Evolutionary conservation across 1,140 invertebrate genomes (phyloP), one percentile per base, ranked within the genome.

Genomic region (Pogonus chalceus): DNA sequence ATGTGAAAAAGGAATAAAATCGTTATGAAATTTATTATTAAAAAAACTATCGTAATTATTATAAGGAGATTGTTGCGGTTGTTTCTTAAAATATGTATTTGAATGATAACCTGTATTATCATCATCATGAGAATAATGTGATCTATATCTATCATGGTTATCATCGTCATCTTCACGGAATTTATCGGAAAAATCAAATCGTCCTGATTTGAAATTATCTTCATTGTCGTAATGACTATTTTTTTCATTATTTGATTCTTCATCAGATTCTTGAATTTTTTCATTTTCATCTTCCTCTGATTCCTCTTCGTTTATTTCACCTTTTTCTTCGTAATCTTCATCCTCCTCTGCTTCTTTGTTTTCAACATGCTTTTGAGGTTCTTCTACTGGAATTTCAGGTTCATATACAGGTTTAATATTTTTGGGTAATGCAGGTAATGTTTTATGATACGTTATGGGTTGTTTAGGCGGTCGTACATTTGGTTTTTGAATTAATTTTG

Each of bases 111-210:
- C 50, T 51, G 16, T 9, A 16, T 18, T 16, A 18, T 7, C 18
- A 16, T 12, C 24, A 3, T 20, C 37, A 24, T 26, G 49, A 51
- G 16, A 31, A 10, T 2, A 21, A 52, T 14, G 16, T 4, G 35
- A 37, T 37, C 2, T 31, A 10, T 56, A 35, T 9, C 18, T 12
- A n/a, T 23, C 60, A 22, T 61, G 55, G 4, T 59, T 56, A 39
- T 56, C 56, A 0, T 59, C 58, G 23, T 55, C 52, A 23, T 53
- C 48, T 7, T 53, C 24, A 1, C 53, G 31, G 23, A 58, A 20
- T 43, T 49, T 37, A 14, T 23, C 14, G 23, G 26, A 43, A 50
- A 23, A n/a, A 35, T 35, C 31, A n/a, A 9, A 35, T 35, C 9
- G 9, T 35, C 31, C 31, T 9, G 9, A n/a, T 35, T 35, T 35